Percentiles rank a stretch among this genome's conserved stretches.
Evolutionary conservation across 2,113 vertebrate genomes (phyloP).

Genomic region (Burhinus oedicnemus): DNA sequence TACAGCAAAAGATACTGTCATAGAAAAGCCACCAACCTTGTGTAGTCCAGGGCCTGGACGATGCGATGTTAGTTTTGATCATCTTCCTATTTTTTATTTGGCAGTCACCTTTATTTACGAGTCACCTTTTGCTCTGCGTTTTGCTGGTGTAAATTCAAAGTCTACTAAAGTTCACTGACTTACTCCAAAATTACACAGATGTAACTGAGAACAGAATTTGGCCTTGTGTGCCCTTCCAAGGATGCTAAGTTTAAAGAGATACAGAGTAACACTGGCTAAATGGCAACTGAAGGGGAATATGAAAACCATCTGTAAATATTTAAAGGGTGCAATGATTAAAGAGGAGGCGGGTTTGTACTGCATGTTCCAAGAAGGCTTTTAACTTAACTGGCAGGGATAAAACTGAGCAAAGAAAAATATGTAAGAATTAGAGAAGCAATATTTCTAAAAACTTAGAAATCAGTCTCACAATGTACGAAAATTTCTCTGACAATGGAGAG

Average conservation of each 20-base stretch:
- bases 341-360: not conserved
- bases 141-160: not conserved
- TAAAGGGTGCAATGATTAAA: not conserved
- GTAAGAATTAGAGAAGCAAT: not conserved
- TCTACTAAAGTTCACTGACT: not conserved
- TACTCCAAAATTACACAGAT: constrained; percentile 4
- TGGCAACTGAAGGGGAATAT: not conserved
- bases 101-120: not conserved
- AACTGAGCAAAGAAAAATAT: not conserved
- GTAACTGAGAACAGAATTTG: constrained; percentile 5
- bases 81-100: not conserved
- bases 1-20: not conserved
- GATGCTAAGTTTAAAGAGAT: not conserved
- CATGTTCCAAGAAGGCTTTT: not conserved
- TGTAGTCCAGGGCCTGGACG: accelerated
- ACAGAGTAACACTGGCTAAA: not conserved
- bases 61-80: not conserved
- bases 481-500: not conserved
- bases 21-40: not conserved
- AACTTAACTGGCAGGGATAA: not conserved
- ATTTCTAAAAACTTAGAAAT: not conserved
- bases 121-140: not conserved
- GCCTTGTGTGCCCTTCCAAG: not conserved
- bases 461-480: not conserved
- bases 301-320: constrained; percentile 29